Base-by-base conservation (phyloP, 1,140 invertebrate species). In the Lordiphosa clarofinis region DNA sequence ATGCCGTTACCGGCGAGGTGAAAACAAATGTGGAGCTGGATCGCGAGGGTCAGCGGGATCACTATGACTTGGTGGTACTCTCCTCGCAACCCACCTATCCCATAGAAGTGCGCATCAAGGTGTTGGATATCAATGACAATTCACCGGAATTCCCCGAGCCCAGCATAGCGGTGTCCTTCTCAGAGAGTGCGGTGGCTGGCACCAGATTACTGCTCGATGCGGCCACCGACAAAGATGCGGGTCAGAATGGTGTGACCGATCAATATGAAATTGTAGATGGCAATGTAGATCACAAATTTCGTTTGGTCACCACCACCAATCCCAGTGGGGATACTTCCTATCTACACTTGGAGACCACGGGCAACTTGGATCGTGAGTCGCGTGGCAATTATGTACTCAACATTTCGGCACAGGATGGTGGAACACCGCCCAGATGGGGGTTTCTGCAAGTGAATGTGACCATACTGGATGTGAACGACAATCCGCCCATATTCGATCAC, bases 61-160 rank as follows among this genome's bases (percentile, higher is more conserved):
- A 95, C 21, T 97, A 96, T 88, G 96, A 97, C 78, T 91, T 97
- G 48, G 96, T 98, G 11, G 94, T 97, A 3, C 90, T 97, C 11
- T 97, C 96, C 7, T 97, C 95, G 82, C 96, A 97, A 81, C 96
- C 96, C 3, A 97, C 96, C 0, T 97, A 97, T 89, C 96, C 96
- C 0, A 96, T 98, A 52, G 96, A 97, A 89, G 96, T 98, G 8
- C 91, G 95, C 56, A 95, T 98, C 57, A 90, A 94, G 9, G 94
- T 98, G 1, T 88, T 94, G 0, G 96, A 98, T 88, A 92, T 97
- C 12, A 98, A 98, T 88, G 96, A 98, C 89, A 96, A 98, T 90
- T 91, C 94, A 19, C 96, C 96, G 0, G 93, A 94, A 88, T 97
- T 98, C 90, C 96, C 96, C 1, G 97, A 98, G 86, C 92, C 94